phyloP scores from a whole-genome alignment of 2,888 invertebrate genomes.

The Portevinia maculata region DNA sequence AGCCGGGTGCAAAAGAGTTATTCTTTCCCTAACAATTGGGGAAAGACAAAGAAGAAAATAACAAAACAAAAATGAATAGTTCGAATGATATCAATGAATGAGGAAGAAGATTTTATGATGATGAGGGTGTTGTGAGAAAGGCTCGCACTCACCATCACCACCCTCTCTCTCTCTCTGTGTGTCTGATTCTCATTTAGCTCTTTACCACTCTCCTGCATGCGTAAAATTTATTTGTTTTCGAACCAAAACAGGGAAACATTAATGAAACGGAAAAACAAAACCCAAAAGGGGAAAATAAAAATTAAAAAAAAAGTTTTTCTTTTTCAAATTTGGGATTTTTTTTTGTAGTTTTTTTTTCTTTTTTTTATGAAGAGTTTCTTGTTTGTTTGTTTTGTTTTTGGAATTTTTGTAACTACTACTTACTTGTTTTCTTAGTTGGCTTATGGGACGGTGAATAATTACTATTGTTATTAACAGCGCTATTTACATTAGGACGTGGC shows the following conservation, averaged over 20 bases:
- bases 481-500: slow-evolving; percentile 77
- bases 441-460: slow-evolving; percentile 82
- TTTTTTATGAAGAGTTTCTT: slow-evolving; percentile 35
- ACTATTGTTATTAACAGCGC: slow-evolving; percentile 79
- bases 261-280: slow-evolving; percentile 17
- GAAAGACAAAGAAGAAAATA: not conserved
- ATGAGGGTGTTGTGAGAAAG: not conserved
- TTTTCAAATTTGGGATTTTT: slow-evolving; percentile 12
- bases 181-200: no score
- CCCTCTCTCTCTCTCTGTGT: slow-evolving; percentile 1
- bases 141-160: not conserved
- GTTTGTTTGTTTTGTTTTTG: slow-evolving; percentile 68
- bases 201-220: slow-evolving; percentile 59
- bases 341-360: slow-evolving; percentile 36
- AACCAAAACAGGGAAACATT: slow-evolving; percentile 37
- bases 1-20: not conserved
- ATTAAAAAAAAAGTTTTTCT: slow-evolving; percentile 9
- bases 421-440: slow-evolving; percentile 87
- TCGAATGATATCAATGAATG: slow-evolving; percentile 12
- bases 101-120: not conserved
- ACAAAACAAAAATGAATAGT: not conserved
- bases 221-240: slow-evolving; percentile 38
- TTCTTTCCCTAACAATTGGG: not conserved
- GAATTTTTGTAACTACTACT: slow-evolving; percentile 77
- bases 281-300: slow-evolving; percentile 2